Base-by-base conservation (phyloP, 2,113 vertebrate species). In the Pseudorectes ferrugineus region DNA sequence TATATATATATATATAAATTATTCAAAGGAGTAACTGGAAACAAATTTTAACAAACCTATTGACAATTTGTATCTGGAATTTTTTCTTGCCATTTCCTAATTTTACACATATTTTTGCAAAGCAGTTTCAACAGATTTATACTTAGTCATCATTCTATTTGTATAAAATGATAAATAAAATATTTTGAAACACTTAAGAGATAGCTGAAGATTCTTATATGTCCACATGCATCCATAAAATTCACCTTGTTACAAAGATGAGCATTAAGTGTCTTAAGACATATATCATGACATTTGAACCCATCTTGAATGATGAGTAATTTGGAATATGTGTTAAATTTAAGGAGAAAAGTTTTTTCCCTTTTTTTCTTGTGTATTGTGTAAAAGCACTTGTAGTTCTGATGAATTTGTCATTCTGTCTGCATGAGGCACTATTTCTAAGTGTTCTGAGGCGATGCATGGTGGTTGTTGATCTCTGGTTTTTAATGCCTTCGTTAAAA, bases 381-480 rank as follows among this genome's bases (percentile, higher is more conserved):
- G 76, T 96, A 93, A 94, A 92, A 97, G 79, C 95, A 94, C 68
- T 95, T 98, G 96, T 97, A 84, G 76, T 96, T 97, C 92, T 92
- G 95, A 95, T 97, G 95, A 94, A 83, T 97, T 97, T 97, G 74
- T 96, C 95, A 96, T 97, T 98, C 92, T 98, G 97, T 97, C 96
- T 98, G 98, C 98, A 99, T 99, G 98, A 97, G 67, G 94, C 98
- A 93, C 98, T 98, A 98, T 98, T 97, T 97, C 87, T 96, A 76
- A 93, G 92, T 97, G 96, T 98, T 97, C 97, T 80, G 97, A 97
- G 96, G 98, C 97, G 97, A 95, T 98, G 98, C 98, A 99, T 99
- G 98, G 96, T 98, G 97, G 67, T 92, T 89, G 96, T 96, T 97
- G 54, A 95, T 95, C 85, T 84, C 88, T 92, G 86, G 88, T 97